Evolutionary conservation across 2,888 invertebrate genomes (phyloP).

Genomic region (Prosapia bicincta): DNA sequence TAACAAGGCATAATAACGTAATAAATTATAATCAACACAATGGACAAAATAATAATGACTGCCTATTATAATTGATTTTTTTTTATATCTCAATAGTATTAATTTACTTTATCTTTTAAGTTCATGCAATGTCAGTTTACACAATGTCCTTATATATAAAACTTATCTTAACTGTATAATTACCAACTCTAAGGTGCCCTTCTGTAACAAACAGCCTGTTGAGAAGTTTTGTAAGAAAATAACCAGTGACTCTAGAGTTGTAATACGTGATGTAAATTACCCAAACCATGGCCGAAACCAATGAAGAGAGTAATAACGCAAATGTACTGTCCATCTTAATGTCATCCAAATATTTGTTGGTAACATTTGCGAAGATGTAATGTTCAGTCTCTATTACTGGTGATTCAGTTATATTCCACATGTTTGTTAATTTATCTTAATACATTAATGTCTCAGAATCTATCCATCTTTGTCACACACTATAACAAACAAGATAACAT

Average conservation of each 20-base stretch:
- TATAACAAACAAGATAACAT: too few relatives aligned
- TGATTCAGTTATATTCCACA: not conserved
- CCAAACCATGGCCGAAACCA: constrained; percentile 83
- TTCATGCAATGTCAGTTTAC: too few relatives aligned
- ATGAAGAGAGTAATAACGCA: constrained; percentile 71
- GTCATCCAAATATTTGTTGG: constrained; percentile 51
- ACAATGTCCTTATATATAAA: too few relatives aligned
- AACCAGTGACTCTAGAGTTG: constrained; percentile 88
- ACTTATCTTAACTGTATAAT: too few relatives aligned
- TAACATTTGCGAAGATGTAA: not conserved
- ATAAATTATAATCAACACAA: too few relatives aligned
- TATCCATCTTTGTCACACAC: too few relatives aligned
- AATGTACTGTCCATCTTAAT: constrained; percentile 76
- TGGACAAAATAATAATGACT: too few relatives aligned
- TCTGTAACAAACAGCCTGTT: constrained; percentile 83
- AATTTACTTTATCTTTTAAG: too few relatives aligned
- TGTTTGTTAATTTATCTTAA: not conserved
- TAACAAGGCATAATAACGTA: too few relatives aligned
- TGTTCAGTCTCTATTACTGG: not conserved
- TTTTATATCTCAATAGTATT: too few relatives aligned
- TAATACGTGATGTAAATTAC: constrained; percentile 93
- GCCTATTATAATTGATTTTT: too few relatives aligned
- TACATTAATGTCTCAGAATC: not conserved
- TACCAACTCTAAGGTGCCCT: constrained; percentile 87
- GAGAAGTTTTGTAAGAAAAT: constrained; percentile 81